Base-by-base conservation (phyloP, 2,888 invertebrate genomes). In the Rutpela maculata region DNA sequence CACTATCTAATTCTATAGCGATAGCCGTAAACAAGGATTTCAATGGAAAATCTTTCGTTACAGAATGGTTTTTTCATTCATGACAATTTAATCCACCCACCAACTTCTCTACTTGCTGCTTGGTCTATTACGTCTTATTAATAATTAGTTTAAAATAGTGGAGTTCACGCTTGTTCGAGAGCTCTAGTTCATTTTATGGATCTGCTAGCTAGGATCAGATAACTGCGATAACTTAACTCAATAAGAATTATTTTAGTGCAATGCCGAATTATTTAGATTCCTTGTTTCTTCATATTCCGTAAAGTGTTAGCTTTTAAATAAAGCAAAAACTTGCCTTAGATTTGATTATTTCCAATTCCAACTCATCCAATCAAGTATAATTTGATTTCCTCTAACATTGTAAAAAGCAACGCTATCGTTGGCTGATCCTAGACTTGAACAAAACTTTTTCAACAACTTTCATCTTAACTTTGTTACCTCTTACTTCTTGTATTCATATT, bases 401-500 rank as follows among this genome's bases (percentile, higher is more conserved):
- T 55, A 72, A 72, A 60, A 72, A 62, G 31, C 19, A 63, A 12
- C 63, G 63, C 50, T 63, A 63, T 63, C 71, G 18, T 50, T 62
- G 10, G 55, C 50, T 63, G 71, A 72, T 72, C 63, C 71, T 43
- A 50, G n/a, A 35, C 71, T 55, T 50, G 26, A 55, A 43, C 50
- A 31, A 72, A 70, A 72, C 71, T 72, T 72, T 66, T 62, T 63
- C 71, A 55, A 63, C 71, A 72, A 72, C 63, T 72, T 71, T 31
- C 60, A 63, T 55, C 50, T 63, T 72, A 72, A 72, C 63, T 63
- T 62, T 72, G 71, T 72, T 72, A 63, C 71, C 71, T 62, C 63
- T 26, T 63, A 31, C 62, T 72, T 72, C 71, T 50, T 63, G 63
- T 22, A 72, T 55, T 55, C 71, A 72, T 72, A 72, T 72, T 60